Evolutionary conservation across 2,797 vertebrate genomes (phyloP).

Genomic region (Chelon labrosus): DNA sequence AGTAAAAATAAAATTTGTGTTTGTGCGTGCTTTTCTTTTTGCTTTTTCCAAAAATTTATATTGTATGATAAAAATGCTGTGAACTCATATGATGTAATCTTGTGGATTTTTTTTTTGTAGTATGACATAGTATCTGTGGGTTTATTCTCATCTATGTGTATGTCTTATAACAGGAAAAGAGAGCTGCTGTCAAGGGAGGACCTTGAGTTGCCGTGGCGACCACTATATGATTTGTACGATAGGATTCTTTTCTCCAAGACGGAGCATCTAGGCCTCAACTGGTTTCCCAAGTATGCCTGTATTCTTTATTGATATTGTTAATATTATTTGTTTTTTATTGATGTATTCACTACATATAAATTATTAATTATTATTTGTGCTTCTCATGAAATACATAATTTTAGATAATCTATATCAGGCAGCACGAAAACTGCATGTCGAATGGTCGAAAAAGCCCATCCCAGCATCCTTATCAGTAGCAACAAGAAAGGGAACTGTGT

Average conservation of each 20-base stretch:
- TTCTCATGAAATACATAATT: neutral
- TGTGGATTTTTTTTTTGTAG: neutral
- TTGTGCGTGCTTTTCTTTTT: neutral
- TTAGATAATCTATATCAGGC: neutral
- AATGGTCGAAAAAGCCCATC: neutral
- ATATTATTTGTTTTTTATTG: neutral
- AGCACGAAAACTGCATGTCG: neutral
- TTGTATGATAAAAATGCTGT: neutral
- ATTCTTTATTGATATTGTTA: conserved; percentile 15
- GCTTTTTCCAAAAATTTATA: neutral
- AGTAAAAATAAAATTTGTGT: neutral
- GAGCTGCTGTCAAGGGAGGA: conserved; percentile 96
- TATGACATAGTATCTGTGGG: neutral
- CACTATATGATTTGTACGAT: conserved; percentile 94
- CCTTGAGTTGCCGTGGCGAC: conserved; percentile 95
- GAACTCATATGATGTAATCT: neutral
- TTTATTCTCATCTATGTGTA: conserved; percentile 21
- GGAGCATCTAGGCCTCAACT: conserved; percentile 97
- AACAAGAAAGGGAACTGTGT: neutral
- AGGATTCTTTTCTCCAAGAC: conserved; percentile 98
- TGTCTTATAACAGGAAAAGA: conserved; percentile 88
- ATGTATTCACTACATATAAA: neutral
- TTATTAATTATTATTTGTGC: neutral
- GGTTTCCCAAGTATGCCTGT: conserved; percentile 96
- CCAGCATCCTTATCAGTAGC: neutral